Base-by-base conservation (phyloP, 2,113 vertebrate species). In the Kryptolebias marmoratus region DNA sequence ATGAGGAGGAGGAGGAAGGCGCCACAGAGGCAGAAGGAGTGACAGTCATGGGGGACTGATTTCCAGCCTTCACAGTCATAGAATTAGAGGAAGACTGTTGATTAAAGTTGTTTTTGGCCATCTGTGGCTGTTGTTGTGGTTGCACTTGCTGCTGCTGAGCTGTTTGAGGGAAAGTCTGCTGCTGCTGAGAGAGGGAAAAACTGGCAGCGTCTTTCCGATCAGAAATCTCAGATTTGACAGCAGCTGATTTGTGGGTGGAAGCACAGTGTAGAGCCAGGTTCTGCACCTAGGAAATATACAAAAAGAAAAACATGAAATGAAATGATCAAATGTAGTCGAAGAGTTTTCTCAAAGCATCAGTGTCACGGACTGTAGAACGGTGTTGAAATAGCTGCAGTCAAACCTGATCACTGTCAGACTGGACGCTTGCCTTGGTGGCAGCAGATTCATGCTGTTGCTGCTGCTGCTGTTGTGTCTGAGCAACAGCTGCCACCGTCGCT, bases 371-470 rank as follows among this genome's bases (percentile, higher is more conserved):
- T 42, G 31, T 16, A n/a, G 3, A 36, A 31, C 18, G 9, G 4
- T 31, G 11, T 62, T 64, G 39, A 54, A 52, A 31, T 49, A 53
- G 32, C 9, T 11, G 30, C 31, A 42, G 30, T 73, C 77, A 79
- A 60, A 98, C 97, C 95, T 98, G 97, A 88, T 98, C 97, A 73
- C 89, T 95, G 85, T 99, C 97, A 83, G 95, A 80, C 44, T 97
- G 97, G 77, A 91, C 92, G 85, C 84, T 95, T 86, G 92, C 83
- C 87, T 94, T 87, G 83, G 94, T 92, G 68, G 95, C 89, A 30
- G 95, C 88, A 11, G 95, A 92, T 82, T 98, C 97, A 79, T 96
- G 95, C 85, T 96, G 90, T 2, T 86, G 91, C 6, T 90, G 85
- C 4, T 93, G 92, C 59, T 95, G 95, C 12, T 94, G 94, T 66